Conservation (phyloP, 2,797 vertebrate species). For the Eulemur mongoz region DNA sequence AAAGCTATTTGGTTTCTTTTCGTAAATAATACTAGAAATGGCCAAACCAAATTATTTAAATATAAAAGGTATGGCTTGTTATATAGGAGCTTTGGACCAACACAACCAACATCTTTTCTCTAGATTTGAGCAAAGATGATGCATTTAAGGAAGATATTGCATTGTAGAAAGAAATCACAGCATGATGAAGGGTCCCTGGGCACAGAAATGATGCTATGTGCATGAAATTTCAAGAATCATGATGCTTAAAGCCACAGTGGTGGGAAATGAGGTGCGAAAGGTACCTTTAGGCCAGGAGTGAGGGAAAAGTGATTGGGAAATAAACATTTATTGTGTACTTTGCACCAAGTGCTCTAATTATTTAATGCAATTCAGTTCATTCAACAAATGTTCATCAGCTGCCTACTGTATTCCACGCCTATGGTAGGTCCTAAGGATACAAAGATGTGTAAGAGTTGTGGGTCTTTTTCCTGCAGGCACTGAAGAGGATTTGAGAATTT, state of each 20-base stretch:
- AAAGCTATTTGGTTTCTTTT: background rate
- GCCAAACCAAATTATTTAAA: slow-evolving; percentile 1
- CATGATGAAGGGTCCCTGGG: background rate
- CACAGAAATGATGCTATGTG: background rate
- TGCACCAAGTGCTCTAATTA: background rate
- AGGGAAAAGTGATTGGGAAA: slow-evolving; percentile 19
- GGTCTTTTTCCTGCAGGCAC: background rate
- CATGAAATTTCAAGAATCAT: background rate
- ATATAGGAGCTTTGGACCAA: background rate
- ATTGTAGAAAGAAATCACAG: background rate
- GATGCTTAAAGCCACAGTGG: background rate
- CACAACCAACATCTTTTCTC: background rate
- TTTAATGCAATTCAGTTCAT: background rate
- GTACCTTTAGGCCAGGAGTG: background rate
- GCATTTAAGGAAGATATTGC: background rate
- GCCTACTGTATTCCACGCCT: background rate
- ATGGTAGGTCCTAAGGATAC: background rate
- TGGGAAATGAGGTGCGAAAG: background rate
- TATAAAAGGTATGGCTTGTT: background rate
- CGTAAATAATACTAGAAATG: slow-evolving; percentile 27
- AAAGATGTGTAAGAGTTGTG: background rate
- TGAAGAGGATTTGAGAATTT: background rate
- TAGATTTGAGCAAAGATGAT: background rate
- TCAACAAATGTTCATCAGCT: background rate
- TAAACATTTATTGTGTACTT: background rate